Base-by-base conservation (phyloP, 2,888 invertebrate genomes). In the Ectobius pallidus region DNA sequence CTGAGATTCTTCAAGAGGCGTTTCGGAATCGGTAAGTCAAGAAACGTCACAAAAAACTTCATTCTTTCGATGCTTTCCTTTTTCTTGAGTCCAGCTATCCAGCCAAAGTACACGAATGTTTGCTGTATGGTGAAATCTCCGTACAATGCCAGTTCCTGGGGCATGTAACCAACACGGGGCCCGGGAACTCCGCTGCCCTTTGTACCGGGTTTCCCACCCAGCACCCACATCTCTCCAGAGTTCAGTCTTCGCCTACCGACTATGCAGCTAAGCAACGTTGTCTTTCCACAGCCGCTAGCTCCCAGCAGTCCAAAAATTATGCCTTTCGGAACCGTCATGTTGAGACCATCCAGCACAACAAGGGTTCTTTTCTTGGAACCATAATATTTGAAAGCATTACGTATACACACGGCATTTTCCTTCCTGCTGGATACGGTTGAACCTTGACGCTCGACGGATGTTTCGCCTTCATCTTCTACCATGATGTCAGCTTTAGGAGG, bases 101-200 rank as follows among this genome's bases (percentile, higher is more conserved):
- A 90, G 20, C 95, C 95, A 82, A 95, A 95, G 83, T 93, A 95
- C 72, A 90, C 87, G 82, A 95, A 86, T 0, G 94, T 94, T 83
- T 95, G 95, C 52, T 90, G 85, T 77, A 92, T 93, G 0, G 92
- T 89, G 80, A 94, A 93, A 82, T 92, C 91, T 0, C 90, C 90
- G 79, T 91, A 92, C n/a, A 92, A 82, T 0, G 92, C 91, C 39
- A 90, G 84, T 84, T 92, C 92, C 90, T 94, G 94, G 72, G 94
- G 94, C 94, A 94, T 94, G 80, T 94, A 95, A 46, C 96, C 96
- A 72, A 96, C 92, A 80, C 92, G 87, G 18, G 92, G 92, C 2
- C 96, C 96, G 0, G 96, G 96, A 0, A 96, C 93, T 2, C 93
- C 93, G 77, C 93, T 93, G 0, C 93, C 94, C 65, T 87, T 87